Conservation (phyloP, 2,797 vertebrate genomes). For the Centroberyx gerrardi region DNA sequence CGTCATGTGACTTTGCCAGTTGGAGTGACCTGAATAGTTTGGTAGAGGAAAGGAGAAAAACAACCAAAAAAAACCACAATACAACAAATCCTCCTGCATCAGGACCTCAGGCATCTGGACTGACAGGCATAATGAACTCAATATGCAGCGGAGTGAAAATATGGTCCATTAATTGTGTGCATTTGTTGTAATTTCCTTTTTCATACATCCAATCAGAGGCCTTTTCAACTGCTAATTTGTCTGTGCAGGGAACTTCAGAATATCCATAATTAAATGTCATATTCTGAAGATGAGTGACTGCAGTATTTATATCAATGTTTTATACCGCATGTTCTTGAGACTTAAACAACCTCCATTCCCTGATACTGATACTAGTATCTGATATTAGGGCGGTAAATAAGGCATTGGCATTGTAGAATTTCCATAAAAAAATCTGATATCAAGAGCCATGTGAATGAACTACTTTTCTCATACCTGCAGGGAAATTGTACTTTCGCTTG, state of each 20-base stretch:
- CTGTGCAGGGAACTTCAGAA: not conserved
- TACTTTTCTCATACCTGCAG: too few relatives aligned
- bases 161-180: not conserved
- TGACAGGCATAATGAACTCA: slow-evolving; percentile 19
- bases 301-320: too few relatives aligned
- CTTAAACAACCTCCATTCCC: not conserved
- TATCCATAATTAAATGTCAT: not conserved
- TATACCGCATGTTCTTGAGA: not conserved
- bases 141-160: slow-evolving; percentile 17
- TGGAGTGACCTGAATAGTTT: slow-evolving; percentile 47
- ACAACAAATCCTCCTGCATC: slow-evolving; percentile 50
- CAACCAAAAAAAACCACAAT: slow-evolving; percentile 35
- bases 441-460: too few relatives aligned
- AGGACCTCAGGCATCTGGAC: not conserved
- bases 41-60: slow-evolving; percentile 21
- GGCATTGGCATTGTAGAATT: too few relatives aligned
- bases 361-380: not conserved
- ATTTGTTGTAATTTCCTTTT: not conserved
- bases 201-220: not conserved
- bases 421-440: too few relatives aligned
- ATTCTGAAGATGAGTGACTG: too few relatives aligned
- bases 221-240: not conserved
- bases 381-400: not conserved
- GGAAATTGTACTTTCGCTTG: too few relatives aligned
- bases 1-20: slow-evolving; percentile 40